Percentiles rank a stretch among this genome's conserved stretches.
phyloP scores from a whole-genome alignment of 2,888 invertebrate species.

The Xestia xanthographa region DNA sequence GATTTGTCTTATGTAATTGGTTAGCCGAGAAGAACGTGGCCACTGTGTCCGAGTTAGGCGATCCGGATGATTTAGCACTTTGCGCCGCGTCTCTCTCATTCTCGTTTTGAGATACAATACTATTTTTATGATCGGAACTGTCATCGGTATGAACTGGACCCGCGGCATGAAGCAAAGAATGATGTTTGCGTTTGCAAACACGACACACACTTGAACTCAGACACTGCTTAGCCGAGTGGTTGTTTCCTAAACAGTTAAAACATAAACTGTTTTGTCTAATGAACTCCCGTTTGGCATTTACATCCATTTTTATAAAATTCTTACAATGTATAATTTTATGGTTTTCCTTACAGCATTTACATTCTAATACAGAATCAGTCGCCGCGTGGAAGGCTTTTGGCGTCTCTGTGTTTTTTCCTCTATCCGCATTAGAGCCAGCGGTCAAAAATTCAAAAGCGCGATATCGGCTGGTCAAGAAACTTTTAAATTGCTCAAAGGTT shows the following conservation, averaged over 20 bases:
- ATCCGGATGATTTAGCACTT: not conserved
- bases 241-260: slow-evolving; percentile 8
- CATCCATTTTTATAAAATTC: not conserved
- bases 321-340: slow-evolving; percentile 6
- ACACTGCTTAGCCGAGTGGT: slow-evolving; percentile 18
- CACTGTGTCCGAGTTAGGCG: not conserved
- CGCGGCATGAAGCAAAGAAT: slow-evolving; percentile 1
- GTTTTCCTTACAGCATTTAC: not conserved
- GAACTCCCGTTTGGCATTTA: slow-evolving; percentile 6
- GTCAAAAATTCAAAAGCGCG: not conserved
- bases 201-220: not conserved
- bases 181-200: slow-evolving; percentile 6
- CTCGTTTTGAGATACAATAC: not conserved
- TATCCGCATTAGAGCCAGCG: not conserved
- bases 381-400: not conserved
- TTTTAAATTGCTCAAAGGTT: slow-evolving; percentile 1
- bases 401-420: not conserved
- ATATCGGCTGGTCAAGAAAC: not conserved
- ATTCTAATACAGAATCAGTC: not conserved
- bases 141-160: not conserved
- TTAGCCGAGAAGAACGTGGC: no score
- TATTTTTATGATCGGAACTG: not conserved
- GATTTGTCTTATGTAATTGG: no score
- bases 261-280: not conserved
- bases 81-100: not conserved